Conservation (phyloP, 2,888 invertebrate species). For the Ophioninae sp. region DNA sequence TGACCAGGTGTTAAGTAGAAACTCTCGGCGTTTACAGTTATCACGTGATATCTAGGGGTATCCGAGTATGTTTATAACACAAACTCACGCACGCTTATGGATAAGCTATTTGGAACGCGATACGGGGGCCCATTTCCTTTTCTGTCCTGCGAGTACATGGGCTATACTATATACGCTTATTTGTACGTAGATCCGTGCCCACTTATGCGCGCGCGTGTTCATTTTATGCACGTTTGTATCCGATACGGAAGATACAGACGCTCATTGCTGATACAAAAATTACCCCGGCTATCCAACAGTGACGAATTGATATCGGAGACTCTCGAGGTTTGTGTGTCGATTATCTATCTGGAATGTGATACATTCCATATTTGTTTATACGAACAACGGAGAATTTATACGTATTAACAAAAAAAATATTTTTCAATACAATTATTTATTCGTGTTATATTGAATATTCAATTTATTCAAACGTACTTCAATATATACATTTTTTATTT, state of each 20-base stretch:
- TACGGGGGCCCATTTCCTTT: conserved; percentile 49
- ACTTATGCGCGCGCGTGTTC: conserved; percentile 11
- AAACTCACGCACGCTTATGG: neutral
- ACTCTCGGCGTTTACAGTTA: conserved; percentile 55
- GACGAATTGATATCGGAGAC: conserved; percentile 30
- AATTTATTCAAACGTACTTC: no score
- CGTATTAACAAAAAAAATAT: no score
- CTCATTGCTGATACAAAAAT: conserved; percentile 16
- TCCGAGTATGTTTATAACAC: neutral
- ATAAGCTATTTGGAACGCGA: conserved; percentile 56
- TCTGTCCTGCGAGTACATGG: conserved; percentile 35
- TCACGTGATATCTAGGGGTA: conserved; percentile 14
- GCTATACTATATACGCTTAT: neutral
- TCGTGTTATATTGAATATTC: no score
- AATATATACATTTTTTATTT: no score
- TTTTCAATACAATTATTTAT: neutral
- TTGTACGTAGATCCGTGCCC: neutral
- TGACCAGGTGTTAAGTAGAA: conserved; percentile 54
- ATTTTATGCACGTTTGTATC: neutral
- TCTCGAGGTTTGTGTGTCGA: conserved; percentile 4
- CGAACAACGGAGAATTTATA: no score
- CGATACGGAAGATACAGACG: conserved; percentile 6
- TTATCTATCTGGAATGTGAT: neutral
- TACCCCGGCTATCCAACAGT: conserved; percentile 16
- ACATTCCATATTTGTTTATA: neutral